These are phyloP conservation scores for Dicaeum eximium DNA, from an alignment of 2,113 vertebrate genomes.

Conservation along the genomic window DNA sequence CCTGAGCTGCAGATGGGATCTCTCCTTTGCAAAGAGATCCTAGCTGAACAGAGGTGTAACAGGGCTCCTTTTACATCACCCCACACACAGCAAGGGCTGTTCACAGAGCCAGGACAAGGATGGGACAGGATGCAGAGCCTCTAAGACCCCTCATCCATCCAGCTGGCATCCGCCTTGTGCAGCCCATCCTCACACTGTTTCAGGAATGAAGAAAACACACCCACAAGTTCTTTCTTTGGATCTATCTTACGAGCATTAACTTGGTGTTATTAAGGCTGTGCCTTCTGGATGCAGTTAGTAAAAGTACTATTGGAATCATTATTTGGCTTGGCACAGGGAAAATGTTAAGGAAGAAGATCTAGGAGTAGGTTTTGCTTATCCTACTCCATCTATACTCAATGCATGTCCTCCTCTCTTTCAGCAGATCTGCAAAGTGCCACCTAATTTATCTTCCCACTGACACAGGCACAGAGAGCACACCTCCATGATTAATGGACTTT, in stretches of 20 bases:
- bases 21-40: not conserved
- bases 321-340: not conserved
- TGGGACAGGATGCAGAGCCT: not conserved
- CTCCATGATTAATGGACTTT: constrained; percentile 37
- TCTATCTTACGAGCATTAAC: not conserved
- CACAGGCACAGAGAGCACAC: not conserved
- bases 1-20: not conserved
- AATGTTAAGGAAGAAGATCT: not conserved
- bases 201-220: not conserved
- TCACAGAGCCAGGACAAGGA: rapidly evolving
- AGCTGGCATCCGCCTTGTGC: rapidly evolving
- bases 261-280: rapidly evolving
- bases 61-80: rapidly evolving
- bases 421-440: not conserved
- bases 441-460: constrained; percentile 21
- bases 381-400: not conserved
- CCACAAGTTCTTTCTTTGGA: not conserved
- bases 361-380: not conserved
- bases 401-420: not conserved
- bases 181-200: rapidly evolving
- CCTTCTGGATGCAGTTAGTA: not conserved
- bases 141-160: rapidly evolving
- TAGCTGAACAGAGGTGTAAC: not conserved
- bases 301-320: not conserved
- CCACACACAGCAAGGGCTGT: not conserved